Evolutionary conservation across 2,888 invertebrate genomes (phyloP).

Genomic region (Drosophila nr. perissopoda): DNA sequence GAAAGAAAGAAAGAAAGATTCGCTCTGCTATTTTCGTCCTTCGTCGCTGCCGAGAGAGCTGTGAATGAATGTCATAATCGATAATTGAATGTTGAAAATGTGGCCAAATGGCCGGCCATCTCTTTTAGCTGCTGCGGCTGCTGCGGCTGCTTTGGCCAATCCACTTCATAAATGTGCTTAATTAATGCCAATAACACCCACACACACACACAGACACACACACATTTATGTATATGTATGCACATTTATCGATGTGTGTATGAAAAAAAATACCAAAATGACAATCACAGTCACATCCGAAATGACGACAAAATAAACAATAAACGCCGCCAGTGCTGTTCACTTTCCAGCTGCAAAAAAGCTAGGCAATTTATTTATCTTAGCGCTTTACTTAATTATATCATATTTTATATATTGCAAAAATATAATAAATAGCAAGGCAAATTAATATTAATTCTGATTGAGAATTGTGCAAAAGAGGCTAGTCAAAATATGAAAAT

Average conservation of each 20-base stretch:
- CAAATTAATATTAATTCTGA: background rate
- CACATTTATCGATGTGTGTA: constrained; percentile 6
- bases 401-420: background rate
- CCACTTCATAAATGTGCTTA: constrained; percentile 72
- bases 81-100: constrained; percentile 76
- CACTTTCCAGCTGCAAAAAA: background rate
- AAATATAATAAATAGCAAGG: background rate
- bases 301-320: constrained; percentile 72
- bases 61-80: constrained; percentile 80
- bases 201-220: constrained; percentile 55
- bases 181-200: constrained; percentile 74
- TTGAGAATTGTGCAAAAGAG: background rate
- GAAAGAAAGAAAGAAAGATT: constrained; percentile 8
- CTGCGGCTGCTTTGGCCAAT: constrained; percentile 18
- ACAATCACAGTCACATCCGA: constrained; percentile 69
- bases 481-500: background rate
- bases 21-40: constrained; percentile 67
- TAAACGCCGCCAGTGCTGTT: constrained; percentile 2
- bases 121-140: constrained; percentile 17
- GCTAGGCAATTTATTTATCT: background rate
- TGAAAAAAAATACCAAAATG: constrained; percentile 47
- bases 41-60: constrained; percentile 44
- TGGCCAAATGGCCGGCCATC: constrained; percentile 30
- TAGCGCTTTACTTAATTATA: background rate
- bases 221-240: background rate